Base-by-base conservation (phyloP, 2,797 vertebrate genomes). In the Onychomys leucogaster region DNA sequence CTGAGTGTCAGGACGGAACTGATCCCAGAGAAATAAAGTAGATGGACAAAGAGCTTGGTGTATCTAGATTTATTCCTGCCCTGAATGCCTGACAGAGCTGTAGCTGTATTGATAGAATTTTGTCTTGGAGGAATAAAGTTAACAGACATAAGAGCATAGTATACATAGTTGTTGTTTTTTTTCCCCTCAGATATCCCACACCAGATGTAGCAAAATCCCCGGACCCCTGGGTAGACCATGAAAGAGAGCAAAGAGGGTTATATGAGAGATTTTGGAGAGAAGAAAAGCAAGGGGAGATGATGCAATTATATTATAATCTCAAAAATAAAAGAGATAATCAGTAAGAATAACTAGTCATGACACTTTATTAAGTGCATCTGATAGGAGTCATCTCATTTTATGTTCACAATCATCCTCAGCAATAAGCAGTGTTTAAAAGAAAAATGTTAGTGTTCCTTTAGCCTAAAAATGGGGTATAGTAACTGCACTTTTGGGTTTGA, bases 361-460 rank as follows among this genome's bases (percentile, higher is more conserved):
- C 29, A 71, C n/a, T 57, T 55, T 71, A 91, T 67, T 86, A 80
- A 46, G 49, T 61, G 59, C 27, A 80, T 16, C 2, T 80, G 34
- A 69, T 82, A 46, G 59, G 41, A 95, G 77, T 37, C 16, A 27
- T 85, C 43, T 89, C 34, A 65, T 87, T 94, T 93, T 89, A 77
- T 34, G 75, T 17, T 89, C 29, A 82, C n/a, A 90, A 41, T 12
- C 76, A 90, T 29, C 23, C 13, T 29, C 55, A 67, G 37, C 77
- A 41, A 65, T 65, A 87, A 94, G 52, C 65, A 94, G 13, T 88
- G 77, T 82, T 41, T 91, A 71, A 77, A 95, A 32, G 91, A 77
- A 27, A 77, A 86, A 95, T 32, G 1, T n/a, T 57, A 57, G 14
- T 57, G 14, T 57, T 87, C 85, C 12, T 29, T 57, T 41, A 41